These are phyloP conservation scores for Poeciliopsis occidentalis DNA, from an alignment of 2,113 vertebrate genomes.

Conservation along the genomic window DNA sequence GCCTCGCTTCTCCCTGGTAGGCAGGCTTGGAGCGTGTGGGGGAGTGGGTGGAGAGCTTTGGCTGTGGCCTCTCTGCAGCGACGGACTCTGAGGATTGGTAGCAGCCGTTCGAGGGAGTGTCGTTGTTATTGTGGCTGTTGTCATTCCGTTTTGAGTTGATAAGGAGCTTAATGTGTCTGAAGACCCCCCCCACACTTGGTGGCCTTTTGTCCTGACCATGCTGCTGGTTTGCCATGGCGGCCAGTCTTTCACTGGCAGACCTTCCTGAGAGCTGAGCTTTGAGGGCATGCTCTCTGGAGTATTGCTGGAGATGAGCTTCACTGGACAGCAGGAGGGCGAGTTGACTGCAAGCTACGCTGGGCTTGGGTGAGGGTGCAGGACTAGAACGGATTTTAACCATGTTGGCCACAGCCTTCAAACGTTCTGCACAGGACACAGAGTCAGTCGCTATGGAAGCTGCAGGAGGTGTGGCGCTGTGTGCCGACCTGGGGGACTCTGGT, in stretches of 20 bases:
- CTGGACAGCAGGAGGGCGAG: slow-evolving; percentile 95
- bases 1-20: slow-evolving; percentile 83
- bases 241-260: slow-evolving; percentile 93
- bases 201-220: slow-evolving; percentile 84
- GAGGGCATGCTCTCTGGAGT: slow-evolving; percentile 94
- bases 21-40: slow-evolving; percentile 72
- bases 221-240: slow-evolving; percentile 91
- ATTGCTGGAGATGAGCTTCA: slow-evolving; percentile 97
- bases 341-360: slow-evolving; percentile 96
- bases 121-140: slow-evolving; percentile 51
- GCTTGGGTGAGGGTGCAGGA: slow-evolving; percentile 92
- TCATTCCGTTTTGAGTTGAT: slow-evolving; percentile 82
- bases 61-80: slow-evolving; percentile 79
- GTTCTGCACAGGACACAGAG: slow-evolving; percentile 89
- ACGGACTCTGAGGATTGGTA: slow-evolving; percentile 78
- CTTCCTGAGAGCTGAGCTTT: slow-evolving; percentile 93
- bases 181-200: slow-evolving; percentile 81
- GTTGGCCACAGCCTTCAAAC: slow-evolving; percentile 93
- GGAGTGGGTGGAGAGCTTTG: slow-evolving; percentile 66
- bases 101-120: slow-evolving; percentile 79
- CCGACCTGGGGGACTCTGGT: slow-evolving; percentile 84
- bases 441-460: slow-evolving; percentile 77
- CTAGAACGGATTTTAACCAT: slow-evolving; percentile 94
- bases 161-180: slow-evolving; percentile 84
- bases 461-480: slow-evolving; percentile 81